Base-by-base conservation (phyloP, 2,797 vertebrate genomes). In the Chromobotia macracanthus region DNA sequence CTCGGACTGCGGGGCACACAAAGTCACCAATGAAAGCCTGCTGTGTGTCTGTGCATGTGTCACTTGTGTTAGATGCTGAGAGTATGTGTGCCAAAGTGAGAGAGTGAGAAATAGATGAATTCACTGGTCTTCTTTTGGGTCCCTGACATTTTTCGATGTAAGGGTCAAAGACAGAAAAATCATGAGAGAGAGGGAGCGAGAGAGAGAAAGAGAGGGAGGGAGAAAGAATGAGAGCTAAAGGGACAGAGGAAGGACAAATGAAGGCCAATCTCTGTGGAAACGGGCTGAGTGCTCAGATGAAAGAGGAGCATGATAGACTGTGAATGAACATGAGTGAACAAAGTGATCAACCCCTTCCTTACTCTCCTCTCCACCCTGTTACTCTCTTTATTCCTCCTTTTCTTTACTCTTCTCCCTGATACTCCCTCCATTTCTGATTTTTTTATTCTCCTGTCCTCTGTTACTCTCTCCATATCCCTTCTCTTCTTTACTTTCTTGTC, bases 201-300 rank as follows among this genome's bases (percentile, higher is more conserved):
- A 41, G 18, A 13, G 13, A 23, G 35, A 51, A 55, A 41, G 23
- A 31, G 51, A 38, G 18, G 6, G 18, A n/a, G 31, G 6, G 35
- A 38, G 35, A 66, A 60, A 66, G 71, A 44, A 50, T 1, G 9
- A 66, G 35, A 84, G 50, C 77, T 65, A 64, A 60, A 60, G 55
- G 55, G 55, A n/a, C 55, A 58, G 55, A 60, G 58, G 13, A 61
- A 61, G 58, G 23, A 61, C 58, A 61, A 61, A 61, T 61, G 12
- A 61, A 61, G 58, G 25, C 15, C 31, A 25, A 61, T 61, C 25
- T 28, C 58, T 23, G 11, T 13, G 81, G 83, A 82, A 86, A 84
- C 50, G 15, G 79, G 16, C 55, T 73, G 76, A 83, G 75, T 72
- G 72, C 78, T 70, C 51, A 84, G 68, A 85, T 84, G 74, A 84